Base-by-base conservation (phyloP, 2,888 invertebrate species). In the Polyommatus icarus region DNA sequence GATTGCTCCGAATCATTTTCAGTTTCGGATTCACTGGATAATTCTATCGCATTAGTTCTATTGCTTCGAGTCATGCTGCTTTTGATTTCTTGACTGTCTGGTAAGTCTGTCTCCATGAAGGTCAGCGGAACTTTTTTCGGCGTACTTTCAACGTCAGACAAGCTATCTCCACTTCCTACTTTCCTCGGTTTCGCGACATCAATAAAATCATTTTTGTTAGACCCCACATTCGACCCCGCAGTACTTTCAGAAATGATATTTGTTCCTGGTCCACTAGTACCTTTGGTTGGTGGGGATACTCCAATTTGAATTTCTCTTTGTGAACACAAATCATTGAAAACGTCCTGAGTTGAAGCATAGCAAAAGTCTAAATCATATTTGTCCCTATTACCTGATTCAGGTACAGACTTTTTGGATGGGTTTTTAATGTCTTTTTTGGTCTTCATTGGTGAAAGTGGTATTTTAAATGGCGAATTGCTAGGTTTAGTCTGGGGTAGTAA, bases 41-140 rank as follows among this genome's bases (percentile, higher is more conserved):
- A 86, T 79, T 89, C 89, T 15, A 85, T 24, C 32, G 71, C 59
- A 18, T 40, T 72, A 36, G 72, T n/a, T 61, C 78, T 73, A 71
- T 80, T 81, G 10, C 29, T 72, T 18, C 83, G 78, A 29, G 86
- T 82, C 5, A 90, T 84, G 81, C 83, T 86, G 10, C 83, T 87
- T 83, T 90, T 90, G 73, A 92, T 93, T 86, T 94, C 91, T 84
- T 92, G 91, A 79, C 91, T 93, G 76, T 87, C 85, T 1, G 92
- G 92, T 77, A 92, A 84, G 78, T 92, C 91, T 0, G 85, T 87
- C 36, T 87, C 85, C 80, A 89, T 86, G 72, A 90, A 86, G 78
- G 85, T 85, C 10, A 86, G 82, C 20, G 83, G 82, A n/a, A 84
- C 79, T 83, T 91, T 92, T 83, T 87, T 89, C 0, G 92, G 91